phyloP scores from a whole-genome alignment of 2,113 vertebrate genomes.

The Elephas maximus region DNA sequence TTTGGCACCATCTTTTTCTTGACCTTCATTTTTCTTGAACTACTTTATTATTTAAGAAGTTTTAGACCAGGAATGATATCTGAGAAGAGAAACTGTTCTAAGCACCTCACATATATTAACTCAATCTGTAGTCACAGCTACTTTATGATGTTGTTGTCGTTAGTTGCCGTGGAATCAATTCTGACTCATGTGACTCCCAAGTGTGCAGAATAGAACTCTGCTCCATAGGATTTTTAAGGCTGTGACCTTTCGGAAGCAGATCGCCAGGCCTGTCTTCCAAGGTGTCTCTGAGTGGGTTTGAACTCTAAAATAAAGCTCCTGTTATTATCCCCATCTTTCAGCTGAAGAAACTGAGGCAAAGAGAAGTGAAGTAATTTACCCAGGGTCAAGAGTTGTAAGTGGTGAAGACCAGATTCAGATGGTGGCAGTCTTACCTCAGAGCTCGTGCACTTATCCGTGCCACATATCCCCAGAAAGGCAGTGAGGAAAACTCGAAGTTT shows the following conservation, averaged over 20 bases:
- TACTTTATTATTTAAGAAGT: conserved; percentile 58
- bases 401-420: neutral
- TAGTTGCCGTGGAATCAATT: neutral
- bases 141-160: neutral
- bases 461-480: neutral
- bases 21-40: conserved; percentile 63
- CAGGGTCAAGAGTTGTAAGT: neutral
- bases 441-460: neutral
- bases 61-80: conserved; percentile 17
- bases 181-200: neutral
- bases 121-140: conserved; percentile 40
- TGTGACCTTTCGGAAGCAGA: too few relatives aligned
- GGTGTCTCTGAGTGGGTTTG: too few relatives aligned
- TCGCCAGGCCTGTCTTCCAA: too few relatives aligned
- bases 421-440: neutral
- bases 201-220: neutral
- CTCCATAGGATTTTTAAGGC: neutral
- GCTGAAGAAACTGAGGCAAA: conserved; percentile 35
- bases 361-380: neutral
- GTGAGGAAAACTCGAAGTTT: conserved; percentile 1
- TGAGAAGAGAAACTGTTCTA: conserved; percentile 41
- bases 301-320: neutral
- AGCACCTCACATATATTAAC: conserved; percentile 33
- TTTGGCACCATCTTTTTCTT: conserved; percentile 23
- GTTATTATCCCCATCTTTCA: neutral